These are phyloP conservation scores for Haplotaxodon microlepis DNA, from an alignment of 2,113 vertebrate genomes.

Conservation along the genomic window DNA sequence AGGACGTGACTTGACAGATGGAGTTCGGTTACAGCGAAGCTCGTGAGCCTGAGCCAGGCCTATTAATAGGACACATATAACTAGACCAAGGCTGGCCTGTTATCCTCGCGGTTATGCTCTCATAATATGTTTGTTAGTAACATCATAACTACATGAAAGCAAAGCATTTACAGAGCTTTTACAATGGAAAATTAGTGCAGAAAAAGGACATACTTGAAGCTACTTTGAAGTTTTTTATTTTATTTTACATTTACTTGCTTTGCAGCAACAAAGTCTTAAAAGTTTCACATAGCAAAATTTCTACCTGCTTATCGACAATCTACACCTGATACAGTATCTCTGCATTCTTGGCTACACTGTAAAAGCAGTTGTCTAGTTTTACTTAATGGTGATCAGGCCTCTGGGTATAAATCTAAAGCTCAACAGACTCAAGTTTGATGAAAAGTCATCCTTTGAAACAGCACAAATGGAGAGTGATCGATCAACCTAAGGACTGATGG, in stretches of 20 bases:
- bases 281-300: not conserved
- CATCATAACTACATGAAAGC: not conserved
- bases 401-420: not conserved
- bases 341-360: not conserved
- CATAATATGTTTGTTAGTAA: constrained; percentile 25
- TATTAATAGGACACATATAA: constrained; percentile 88
- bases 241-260: not conserved
- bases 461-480: not conserved
- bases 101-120: not conserved
- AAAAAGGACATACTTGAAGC: not conserved
- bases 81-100: constrained; percentile 15
- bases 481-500: not conserved
- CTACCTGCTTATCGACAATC: not conserved
- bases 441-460: not conserved
- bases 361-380: not conserved
- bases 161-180: not conserved
- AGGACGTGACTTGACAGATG: constrained; percentile 79
- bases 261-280: not conserved
- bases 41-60: constrained; percentile 78
- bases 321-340: not conserved
- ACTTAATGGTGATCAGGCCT: not conserved
- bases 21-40: constrained; percentile 89
- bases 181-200: not conserved
- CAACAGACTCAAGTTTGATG: not conserved
- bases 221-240: not conserved